Evolutionary conservation across 2,113 vertebrate genomes (phyloP), one percentile per base, ranked within the genome.

Genomic region (Azemiops feae): DNA sequence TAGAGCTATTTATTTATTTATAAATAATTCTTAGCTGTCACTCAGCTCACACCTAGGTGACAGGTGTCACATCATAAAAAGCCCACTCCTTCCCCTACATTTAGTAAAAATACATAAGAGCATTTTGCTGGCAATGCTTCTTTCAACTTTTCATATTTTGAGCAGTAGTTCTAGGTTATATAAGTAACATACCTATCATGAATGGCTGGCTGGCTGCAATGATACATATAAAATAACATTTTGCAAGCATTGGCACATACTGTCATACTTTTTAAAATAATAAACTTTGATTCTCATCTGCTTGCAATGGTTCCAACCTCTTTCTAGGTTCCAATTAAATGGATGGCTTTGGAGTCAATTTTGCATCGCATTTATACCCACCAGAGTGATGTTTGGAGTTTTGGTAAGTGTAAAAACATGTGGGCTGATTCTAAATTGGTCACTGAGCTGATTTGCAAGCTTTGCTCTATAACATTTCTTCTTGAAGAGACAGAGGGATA

Each of bases 371-470:
- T 98, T 87, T 99, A 99, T 91, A 99, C 99, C 52, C 99, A 99
- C 93, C 99, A 99, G 96, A 99, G 99, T 81, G 99, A 99, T 16
- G 99, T 99, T 74, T 99, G 99, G 99, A 99, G 99, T 97, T 99
- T 99, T 0, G 99, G 99, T 99, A 92, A 97, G 98, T 97, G 92
- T 85, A 58, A 93, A 93, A 52, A 47, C 85, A 43, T 87, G 23
- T 90, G 0, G 0, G 54, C 0, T 94, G 58, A 81, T n/a, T 92
- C 85, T 85, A 93, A 3, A 90, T 52, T 12, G 27, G 5, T 12
- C 90, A 50, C 81, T 87, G 94, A 57, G 89, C 55, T 57, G 11
- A 60, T 34, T 90, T 47, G 1, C 93, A 45, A 89, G 25, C 87
- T 60, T 5, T 30, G 10, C 34, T 91, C 93, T 60, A 88, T 20